Evolutionary conservation across 2,113 vertebrate genomes (phyloP), one percentile per base, ranked within the genome.

Genomic region (Chaetura pelagica): DNA sequence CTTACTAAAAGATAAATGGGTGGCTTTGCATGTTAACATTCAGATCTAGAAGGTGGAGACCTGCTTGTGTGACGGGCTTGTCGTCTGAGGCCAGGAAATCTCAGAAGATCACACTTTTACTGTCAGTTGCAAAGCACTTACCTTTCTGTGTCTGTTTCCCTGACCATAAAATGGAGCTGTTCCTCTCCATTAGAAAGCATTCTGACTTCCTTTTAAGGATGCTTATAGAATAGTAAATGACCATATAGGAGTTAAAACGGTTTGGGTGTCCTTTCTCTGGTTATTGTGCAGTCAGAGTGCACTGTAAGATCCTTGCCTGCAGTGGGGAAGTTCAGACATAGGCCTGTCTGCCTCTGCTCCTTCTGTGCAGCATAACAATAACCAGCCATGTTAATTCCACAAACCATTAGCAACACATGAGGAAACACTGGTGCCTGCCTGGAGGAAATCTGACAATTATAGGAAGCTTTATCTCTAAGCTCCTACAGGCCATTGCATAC

Each of bases 331-430:
- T 77, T 86, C 92, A 94, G 82, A 59, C 30, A 3, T 11, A 75
- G 96, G 79, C 79, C 83, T 92, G 57, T 68, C 88, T 92, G 83
- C 88, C 61, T 6, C 88, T 96, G 93, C 74, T 94, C 83, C 86
- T 94, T 93, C 79, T 94, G 93, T 58, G 85, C 92, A 84, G 94
- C 76, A 42, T 67, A 90, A 93, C 95, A 94, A 90, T 87, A 95
- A 96, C 93, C 90, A 97, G 93, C 90, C 68, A 44, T 66, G 92
- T 93, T 96, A 94, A 95, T 95, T 96, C 95, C 90, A 84, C 68
- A 86, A 92, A 66, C 92, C 90, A 93, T 95, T 96, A 96, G 96
- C 95, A 92, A 93, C 96, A 96, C 96, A 96, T 95, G 86, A 96
- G 93, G 90, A 93, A 82, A 87, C 96, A 93, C 7, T 89, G 94